Evolutionary conservation across 2,888 invertebrate genomes (phyloP), one percentile per base, ranked within the genome.

Genomic region (Clivina fossor): DNA sequence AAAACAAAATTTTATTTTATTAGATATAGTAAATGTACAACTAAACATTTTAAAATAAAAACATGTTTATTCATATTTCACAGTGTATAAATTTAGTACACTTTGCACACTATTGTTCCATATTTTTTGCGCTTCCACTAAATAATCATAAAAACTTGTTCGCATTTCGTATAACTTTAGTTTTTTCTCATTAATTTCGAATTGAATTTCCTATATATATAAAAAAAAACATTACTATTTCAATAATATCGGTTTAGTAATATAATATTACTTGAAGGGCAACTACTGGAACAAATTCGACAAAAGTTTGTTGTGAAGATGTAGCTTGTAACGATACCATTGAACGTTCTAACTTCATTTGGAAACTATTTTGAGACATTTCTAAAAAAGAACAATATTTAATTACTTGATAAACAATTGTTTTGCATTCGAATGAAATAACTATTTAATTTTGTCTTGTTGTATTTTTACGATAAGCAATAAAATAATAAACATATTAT

Each of bases 41-140:
- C 15, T 3, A 35, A 3, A 35, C 15, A 35, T 15, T 11, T 13
- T 15, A 2, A 16, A 40, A 18, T 40, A 40, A 18, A 40, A 19
- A 40, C 8, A 9, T n/a, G 13, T 40, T 51, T 33, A 51, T 13
- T 44, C 44, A 44, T 53, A 53, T 53, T 43, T 53, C 3, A 53
- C 16, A 19, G 13, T 53, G 11, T 53, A 53, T 44, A 53, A 44
- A 13, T 53, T 15, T 44, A 18, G 19, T 8, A 53, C 44, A 24
- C 26, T 53, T 11, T 43, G 8, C 11, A 53, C 11, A 37, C 44
- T 37, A 11, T 22, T 35, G 5, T 44, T n/a, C 53, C 53, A 53
- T 9, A 30, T 32, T 19, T 20, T 18, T 19, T 44, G 4, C 11
- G 5, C 5, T 13, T 9, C 13, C 2, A 13, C 3, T 13, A 43